Evolutionary conservation across 2,113 vertebrate genomes (phyloP).

Genomic region (cattle (Bos taurus)): DNA sequence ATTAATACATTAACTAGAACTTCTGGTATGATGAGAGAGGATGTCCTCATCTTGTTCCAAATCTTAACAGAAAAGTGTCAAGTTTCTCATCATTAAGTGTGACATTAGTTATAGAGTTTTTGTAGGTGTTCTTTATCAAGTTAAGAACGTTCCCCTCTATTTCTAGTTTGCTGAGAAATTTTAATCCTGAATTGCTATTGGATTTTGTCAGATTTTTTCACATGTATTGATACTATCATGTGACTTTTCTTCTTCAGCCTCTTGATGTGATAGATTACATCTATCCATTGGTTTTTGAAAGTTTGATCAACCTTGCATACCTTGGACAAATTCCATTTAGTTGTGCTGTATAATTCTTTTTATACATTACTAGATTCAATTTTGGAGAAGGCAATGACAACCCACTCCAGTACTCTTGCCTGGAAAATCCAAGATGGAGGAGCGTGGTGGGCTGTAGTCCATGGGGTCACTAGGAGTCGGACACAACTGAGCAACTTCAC

Average conservation of each 20-base stretch:
- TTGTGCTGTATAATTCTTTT: neutral
- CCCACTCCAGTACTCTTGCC: too few species aligned
- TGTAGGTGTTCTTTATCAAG: neutral
- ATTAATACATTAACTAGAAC: neutral
- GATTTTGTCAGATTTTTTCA: neutral
- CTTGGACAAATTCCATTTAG: neutral
- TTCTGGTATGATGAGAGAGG: neutral
- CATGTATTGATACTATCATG: neutral
- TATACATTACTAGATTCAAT: neutral
- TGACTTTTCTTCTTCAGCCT: neutral
- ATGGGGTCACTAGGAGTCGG: too few species aligned
- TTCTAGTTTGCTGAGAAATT: neutral
- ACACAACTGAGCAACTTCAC: too few species aligned
- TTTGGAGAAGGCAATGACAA: neutral
- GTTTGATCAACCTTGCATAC: neutral
- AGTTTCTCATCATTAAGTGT: neutral
- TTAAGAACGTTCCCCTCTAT: neutral
- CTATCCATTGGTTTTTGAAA: neutral
- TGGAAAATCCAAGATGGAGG: too few species aligned
- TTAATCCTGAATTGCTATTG: neutral
- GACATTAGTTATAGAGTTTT: neutral
- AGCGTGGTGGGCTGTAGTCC: too few species aligned
- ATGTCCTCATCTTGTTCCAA: neutral
- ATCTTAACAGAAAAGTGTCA: neutral
- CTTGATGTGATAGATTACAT: neutral